These are phyloP conservation scores for Macrosteles quadrilineatus DNA, from an alignment of 1,140 invertebrate genomes.

Conservation along the genomic window DNA sequence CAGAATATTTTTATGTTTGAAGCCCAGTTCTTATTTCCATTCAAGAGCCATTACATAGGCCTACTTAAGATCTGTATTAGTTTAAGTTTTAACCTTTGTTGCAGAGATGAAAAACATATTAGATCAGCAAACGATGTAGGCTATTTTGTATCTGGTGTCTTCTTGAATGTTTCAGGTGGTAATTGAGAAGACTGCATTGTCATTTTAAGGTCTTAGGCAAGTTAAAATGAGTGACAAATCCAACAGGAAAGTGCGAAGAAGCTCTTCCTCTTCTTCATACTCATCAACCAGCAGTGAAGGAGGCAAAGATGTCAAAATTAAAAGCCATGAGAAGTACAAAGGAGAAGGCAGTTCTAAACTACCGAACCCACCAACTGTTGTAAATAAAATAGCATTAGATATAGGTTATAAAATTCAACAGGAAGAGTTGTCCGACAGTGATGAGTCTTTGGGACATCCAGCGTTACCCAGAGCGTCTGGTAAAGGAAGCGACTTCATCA, in stretches of 20 bases:
- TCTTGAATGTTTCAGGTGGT: constrained; percentile 18
- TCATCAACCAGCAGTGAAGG: background rate
- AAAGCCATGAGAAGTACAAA: background rate
- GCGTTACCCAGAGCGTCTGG: background rate
- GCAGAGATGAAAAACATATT: too few species aligned
- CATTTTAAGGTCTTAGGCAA: background rate
- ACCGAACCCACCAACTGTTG: background rate
- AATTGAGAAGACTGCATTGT: background rate
- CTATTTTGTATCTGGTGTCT: background rate
- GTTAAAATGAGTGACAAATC: background rate
- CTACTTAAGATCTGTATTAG: too few species aligned
- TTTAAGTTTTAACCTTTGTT: too few species aligned
- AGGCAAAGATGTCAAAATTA: background rate
- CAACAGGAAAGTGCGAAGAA: background rate
- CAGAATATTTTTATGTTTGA: too few species aligned
- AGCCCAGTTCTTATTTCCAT: too few species aligned
- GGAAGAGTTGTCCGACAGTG: constrained; percentile 5
- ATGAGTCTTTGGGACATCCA: background rate
- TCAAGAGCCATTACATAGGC: too few species aligned
- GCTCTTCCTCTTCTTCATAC: constrained; percentile 4
- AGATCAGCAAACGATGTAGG: too few species aligned
- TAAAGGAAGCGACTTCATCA: background rate
- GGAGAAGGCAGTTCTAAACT: background rate
- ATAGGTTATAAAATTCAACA: constrained; percentile 20
- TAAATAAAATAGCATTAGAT: constrained; percentile 5